A percentile compares a stretch with the other conserved stretches of the same genome.
phyloP scores from a whole-genome alignment of 2,113 vertebrate species.

The Quiscalus mexicanus region DNA sequence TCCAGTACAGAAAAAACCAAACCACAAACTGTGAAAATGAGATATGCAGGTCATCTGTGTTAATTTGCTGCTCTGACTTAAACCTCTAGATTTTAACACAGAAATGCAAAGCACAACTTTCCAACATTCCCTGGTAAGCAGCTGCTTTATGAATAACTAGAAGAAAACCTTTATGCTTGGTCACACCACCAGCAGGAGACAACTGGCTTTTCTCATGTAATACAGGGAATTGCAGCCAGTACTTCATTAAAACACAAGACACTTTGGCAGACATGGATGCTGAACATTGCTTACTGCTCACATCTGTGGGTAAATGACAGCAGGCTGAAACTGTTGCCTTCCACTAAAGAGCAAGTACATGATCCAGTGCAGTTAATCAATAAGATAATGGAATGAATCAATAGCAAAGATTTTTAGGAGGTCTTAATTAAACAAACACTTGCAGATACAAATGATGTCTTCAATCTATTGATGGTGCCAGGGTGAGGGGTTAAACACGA shows the following conservation, averaged over 20 bases:
- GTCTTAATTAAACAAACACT: slow-evolving; percentile 99
- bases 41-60: not conserved
- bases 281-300: slow-evolving; percentile 74
- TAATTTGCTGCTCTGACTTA: slow-evolving; percentile 3
- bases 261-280: slow-evolving; percentile 70
- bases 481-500: slow-evolving; percentile 82
- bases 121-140: not conserved
- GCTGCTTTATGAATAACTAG: slow-evolving; percentile 50
- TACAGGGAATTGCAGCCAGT: slow-evolving; percentile 46
- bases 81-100: slow-evolving; percentile 21
- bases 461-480: slow-evolving; percentile 88
- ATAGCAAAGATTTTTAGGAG: slow-evolving; percentile 94
- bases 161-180: slow-evolving; percentile 67
- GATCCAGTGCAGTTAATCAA: slow-evolving; percentile 85
- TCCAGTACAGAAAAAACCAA: not conserved
- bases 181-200: slow-evolving; percentile 62
- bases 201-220: slow-evolving; percentile 65
- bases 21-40: not conserved
- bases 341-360: slow-evolving; percentile 81
- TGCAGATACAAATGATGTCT: slow-evolving; percentile 94
- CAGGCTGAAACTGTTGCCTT: slow-evolving; percentile 70
- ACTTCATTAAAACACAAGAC: slow-evolving; percentile 75
- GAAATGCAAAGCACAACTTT: slow-evolving; percentile 25
- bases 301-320: slow-evolving; percentile 74
- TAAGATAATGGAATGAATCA: slow-evolving; percentile 89